Evolutionary conservation across 2,888 invertebrate genomes (phyloP), one percentile per base, ranked within the genome.

Genomic region (Temnothorax ravouxi): DNA sequence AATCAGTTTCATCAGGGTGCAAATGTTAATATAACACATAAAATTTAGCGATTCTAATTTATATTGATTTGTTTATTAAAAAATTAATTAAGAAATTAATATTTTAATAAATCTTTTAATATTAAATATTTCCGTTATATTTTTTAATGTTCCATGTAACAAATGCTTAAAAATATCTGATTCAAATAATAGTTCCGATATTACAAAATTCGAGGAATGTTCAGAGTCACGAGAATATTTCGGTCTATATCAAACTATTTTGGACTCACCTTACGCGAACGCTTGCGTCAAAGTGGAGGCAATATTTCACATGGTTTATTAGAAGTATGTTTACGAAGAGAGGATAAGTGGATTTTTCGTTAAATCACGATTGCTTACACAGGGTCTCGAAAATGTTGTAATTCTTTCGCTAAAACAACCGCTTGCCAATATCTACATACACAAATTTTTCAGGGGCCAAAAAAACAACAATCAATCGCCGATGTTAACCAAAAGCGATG

Each of bases 331-430:
- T 80, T 80, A 72, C 25, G 25, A 47, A 72, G 50, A 25, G 59
- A 61, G 50, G 47, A 79, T 76, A 47, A 76, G 76, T 79, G 71
- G 38, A n/a, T 38, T 47, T 72, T 25, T 38, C 47, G 13, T 38
- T 80, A 71, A 80, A 80, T 80, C 72, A 59, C 38, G 59, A 50
- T 72, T 61, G 59, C 61, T 80, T 80, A 72, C 59, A 47, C 59
- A 72, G 18, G 11, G 9, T 18, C 47, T 38, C n/a, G 59, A 25
- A 1, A 25, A 38, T 18, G 18, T 59, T 71, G 72, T 38, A 25
- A 38, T 44, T 64, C 34, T 25, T 47, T 50, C 18, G 71, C 13
- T 71, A 47, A 79, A 79, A 47, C 18, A 47, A 59, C 47, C 56
- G 6, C 34, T 56, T 54, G 69, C 11, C 69, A 18, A 47, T 59